Base-by-base conservation (phyloP, 2,888 invertebrate species). In the Mantis religiosa region DNA sequence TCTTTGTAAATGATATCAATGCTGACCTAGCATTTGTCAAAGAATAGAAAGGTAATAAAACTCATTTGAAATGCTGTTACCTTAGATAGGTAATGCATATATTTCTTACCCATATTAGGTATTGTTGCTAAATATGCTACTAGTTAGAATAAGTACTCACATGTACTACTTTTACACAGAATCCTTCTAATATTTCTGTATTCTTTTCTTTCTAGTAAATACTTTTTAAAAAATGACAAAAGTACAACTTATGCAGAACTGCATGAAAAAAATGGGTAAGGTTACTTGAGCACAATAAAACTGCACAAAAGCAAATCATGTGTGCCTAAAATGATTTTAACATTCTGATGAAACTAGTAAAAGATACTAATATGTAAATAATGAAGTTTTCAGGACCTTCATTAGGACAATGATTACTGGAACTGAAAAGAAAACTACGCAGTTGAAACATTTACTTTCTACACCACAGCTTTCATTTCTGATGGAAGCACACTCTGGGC, bases 401-500 rank as follows among this genome's bases (percentile, higher is more conserved):
- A 54, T 12, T 4, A 87, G 87, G 14, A 4, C 28, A 20, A 7
- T 82, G 2, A 34, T 4, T 7, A 87, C 27, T 82, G 71, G 82
- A 30, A n/a, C 85, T 28, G 27, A 88, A 34, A 83, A 28, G 47
- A 89, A 89, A 91, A 92, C 93, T 0, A 93, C 92, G 4, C 91
- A 92, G 87, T 90, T 93, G 82, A 93, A 92, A 91, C 91, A 92
- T 83, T 92, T 93, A 92, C 90, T 93, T 82, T 90, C 91, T 3
- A 93, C 93, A 8, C 91, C 91, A 25, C 91, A 93, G 6, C 89
- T 93, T 28, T 93, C 93, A 89, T 93, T 93, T 90, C 92, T 93
- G 20, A 93, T 93, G 93, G 93, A 93, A 91, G 93, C 93, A 1
- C 93, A 93, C 90, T 93, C 92, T 90, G 93, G 93, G 25, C 90